Evolutionary conservation across 1,140 invertebrate species (phyloP).

Genomic region (Harpegnathos saltator): DNA sequence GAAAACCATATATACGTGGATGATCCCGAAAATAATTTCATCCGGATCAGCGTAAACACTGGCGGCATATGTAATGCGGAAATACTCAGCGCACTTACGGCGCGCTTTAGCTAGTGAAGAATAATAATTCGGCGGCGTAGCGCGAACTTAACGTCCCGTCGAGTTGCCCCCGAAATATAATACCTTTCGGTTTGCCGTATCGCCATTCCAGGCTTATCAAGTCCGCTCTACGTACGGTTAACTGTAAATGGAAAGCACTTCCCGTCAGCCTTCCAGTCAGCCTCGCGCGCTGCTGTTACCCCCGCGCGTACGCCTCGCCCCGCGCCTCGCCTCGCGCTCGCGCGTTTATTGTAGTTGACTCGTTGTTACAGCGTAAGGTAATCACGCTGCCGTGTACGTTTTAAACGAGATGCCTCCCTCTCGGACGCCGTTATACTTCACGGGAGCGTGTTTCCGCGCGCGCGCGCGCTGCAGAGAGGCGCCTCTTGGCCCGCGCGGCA

Average conservation of each 20-base stretch:
- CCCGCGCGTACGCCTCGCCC: neutral
- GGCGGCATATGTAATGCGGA: no score
- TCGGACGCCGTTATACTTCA: constrained; percentile 61
- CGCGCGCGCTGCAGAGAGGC: constrained; percentile 14
- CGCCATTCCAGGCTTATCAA: neutral
- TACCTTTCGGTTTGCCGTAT: neutral
- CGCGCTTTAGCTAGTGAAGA: no score
- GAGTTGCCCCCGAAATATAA: neutral
- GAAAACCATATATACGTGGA: no score
- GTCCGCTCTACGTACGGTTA: neutral
- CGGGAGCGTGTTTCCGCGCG: constrained; percentile 35
- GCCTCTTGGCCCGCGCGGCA: constrained; percentile 42
- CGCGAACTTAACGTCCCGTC: constrained; percentile 11
- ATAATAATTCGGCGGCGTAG: constrained; percentile 1
- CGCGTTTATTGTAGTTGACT: constrained; percentile 59
- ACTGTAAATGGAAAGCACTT: constrained; percentile 42
- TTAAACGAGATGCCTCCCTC: constrained; percentile 50
- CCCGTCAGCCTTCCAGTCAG: neutral
- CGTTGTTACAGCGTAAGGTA: constrained; percentile 60
- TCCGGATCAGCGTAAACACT: no score
- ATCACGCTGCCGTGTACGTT: constrained; percentile 49
- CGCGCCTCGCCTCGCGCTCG: neutral
- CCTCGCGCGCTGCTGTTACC: constrained; percentile 4
- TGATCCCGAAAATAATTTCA: no score
- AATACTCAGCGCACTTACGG: no score